These are phyloP conservation scores for Gastrophryne carolinensis DNA, from an alignment of 2,797 vertebrate genomes.

Conservation along the genomic window DNA sequence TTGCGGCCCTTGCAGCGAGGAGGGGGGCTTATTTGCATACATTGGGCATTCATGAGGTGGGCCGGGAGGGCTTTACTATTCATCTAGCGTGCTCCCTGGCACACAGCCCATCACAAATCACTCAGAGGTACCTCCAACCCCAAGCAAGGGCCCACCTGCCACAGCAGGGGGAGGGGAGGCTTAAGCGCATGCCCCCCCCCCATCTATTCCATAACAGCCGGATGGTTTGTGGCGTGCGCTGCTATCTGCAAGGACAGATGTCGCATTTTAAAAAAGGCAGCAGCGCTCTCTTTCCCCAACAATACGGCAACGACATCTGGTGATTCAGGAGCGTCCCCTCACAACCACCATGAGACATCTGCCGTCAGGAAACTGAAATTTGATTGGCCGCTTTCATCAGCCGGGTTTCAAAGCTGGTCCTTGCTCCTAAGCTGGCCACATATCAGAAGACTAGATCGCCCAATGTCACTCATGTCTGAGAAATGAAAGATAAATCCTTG, in stretches of 20 bases:
- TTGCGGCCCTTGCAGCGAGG: background rate
- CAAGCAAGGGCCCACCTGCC: constrained; percentile 20
- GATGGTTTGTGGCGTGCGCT: background rate
- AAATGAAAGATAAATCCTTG: too few species aligned
- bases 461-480: too few species aligned
- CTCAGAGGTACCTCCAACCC: constrained; percentile 15
- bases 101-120: constrained; percentile 26
- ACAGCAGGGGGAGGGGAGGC: background rate
- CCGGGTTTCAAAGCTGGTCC: too few species aligned
- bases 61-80: constrained; percentile 14
- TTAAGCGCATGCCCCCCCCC: constrained; percentile 44
- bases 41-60: constrained; percentile 40
- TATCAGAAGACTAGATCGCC: too few species aligned
- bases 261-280: too few species aligned
- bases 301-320: too few species aligned
- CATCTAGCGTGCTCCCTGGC: constrained; percentile 32
- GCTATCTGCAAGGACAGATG: background rate
- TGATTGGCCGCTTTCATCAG: too few species aligned
- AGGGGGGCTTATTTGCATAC: constrained; percentile 31
- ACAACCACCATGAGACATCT: too few species aligned
- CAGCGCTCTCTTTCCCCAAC: too few species aligned
- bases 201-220: background rate
- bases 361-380: too few species aligned
- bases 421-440: too few species aligned
- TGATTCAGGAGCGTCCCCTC: too few species aligned